phyloP scores from a whole-genome alignment of 1,140 invertebrate species.

The Ericerus pela region DNA sequence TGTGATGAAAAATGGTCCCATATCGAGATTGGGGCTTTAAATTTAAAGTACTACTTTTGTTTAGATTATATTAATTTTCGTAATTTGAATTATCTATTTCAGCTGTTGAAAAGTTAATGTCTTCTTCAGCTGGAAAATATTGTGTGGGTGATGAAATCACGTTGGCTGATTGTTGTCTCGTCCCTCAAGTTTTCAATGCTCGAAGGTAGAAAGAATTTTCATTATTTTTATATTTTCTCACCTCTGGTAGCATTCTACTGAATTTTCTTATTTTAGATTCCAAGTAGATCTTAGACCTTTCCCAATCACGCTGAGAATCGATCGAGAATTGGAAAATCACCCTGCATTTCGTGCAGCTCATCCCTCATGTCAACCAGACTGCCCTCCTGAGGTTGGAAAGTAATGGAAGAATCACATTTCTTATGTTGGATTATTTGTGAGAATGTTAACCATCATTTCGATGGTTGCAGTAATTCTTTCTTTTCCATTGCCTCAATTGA shows the following conservation, averaged over 20 bases:
- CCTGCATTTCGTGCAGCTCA: slow-evolving; percentile 76
- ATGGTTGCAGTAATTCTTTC: too few relatives aligned
- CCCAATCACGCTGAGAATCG: slow-evolving; percentile 73
- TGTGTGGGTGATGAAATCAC: slow-evolving; percentile 87
- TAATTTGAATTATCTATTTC: slow-evolving; percentile 26
- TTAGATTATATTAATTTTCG: slow-evolving; percentile 16
- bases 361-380: slow-evolving; percentile 80
- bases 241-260: neutral
- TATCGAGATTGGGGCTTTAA: too few relatives aligned
- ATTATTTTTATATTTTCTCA: slow-evolving; percentile 4
- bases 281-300: slow-evolving; percentile 78
- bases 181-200: slow-evolving; percentile 86
- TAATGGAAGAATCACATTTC: too few relatives aligned
- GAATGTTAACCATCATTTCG: too few relatives aligned
- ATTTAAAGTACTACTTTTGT: too few relatives aligned
- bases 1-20: too few relatives aligned
- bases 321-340: slow-evolving; percentile 69
- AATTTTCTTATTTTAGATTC: slow-evolving; percentile 44
- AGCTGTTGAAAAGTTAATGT: slow-evolving; percentile 76
- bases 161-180: slow-evolving; percentile 84
- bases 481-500: too few relatives aligned
- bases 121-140: slow-evolving; percentile 74
- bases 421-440: too few relatives aligned
- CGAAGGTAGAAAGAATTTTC: slow-evolving; percentile 41
- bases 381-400: slow-evolving; percentile 67